A percentile compares a stretch with the other conserved stretches of the same genome.
Evolutionary conservation across 1,140 invertebrate species (phyloP).

Genomic region (Cydia strobilella): DNA sequence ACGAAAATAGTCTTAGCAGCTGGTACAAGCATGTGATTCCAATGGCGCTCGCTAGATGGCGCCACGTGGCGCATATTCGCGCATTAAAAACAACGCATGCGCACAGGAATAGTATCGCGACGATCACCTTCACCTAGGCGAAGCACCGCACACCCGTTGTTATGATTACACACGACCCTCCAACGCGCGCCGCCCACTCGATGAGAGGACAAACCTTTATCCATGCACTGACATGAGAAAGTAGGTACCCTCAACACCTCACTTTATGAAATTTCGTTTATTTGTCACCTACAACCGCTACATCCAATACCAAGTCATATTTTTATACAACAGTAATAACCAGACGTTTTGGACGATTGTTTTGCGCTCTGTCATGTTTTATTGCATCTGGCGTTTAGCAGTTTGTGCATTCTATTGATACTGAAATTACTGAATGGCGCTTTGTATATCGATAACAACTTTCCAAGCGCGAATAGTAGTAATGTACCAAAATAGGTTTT

Average conservation of each 20-base stretch:
- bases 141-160: constrained; percentile 48
- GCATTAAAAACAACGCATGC: constrained; percentile 58
- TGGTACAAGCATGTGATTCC: constrained; percentile 59
- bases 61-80: constrained; percentile 47
- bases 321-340: background rate
- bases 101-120: constrained; percentile 68
- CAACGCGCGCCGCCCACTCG: constrained; percentile 32
- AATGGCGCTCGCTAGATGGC: constrained; percentile 68
- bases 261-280: background rate
- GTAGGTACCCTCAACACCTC: background rate
- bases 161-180: constrained; percentile 44
- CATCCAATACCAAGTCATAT: background rate
- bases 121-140: constrained; percentile 77
- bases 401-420: background rate
- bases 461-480: background rate
- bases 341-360: background rate
- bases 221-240: background rate
- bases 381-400: background rate
- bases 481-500: no score
- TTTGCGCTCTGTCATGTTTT: background rate
- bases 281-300: background rate
- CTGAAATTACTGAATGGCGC: background rate
- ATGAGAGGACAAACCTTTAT: constrained; percentile 25
- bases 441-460: background rate
- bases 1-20: constrained; percentile 72